A percentile compares a stretch with the other conserved stretches of the same genome.
These are phyloP conservation scores for Beris morrisii DNA, from an alignment of 2,888 invertebrate genomes.

Conservation along the genomic window DNA sequence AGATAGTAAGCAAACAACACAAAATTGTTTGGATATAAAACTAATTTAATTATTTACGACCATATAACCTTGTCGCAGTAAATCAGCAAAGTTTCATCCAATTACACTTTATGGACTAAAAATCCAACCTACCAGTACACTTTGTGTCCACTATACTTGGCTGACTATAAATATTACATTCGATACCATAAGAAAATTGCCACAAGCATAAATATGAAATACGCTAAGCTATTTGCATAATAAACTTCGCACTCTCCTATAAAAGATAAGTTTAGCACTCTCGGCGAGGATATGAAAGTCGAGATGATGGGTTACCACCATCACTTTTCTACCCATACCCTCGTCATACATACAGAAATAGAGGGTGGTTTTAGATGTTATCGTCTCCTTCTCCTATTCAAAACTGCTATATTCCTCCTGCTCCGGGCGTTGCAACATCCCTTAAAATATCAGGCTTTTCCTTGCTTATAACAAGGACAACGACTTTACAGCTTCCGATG, in stretches of 20 bases:
- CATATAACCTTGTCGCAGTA: constrained; percentile 34
- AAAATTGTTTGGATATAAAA: constrained; percentile 15
- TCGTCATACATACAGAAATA: neutral
- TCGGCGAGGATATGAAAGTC: constrained; percentile 8
- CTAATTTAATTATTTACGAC: constrained; percentile 38
- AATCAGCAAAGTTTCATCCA: constrained; percentile 40
- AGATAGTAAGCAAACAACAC: neutral
- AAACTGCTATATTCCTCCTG: too few relatives aligned
- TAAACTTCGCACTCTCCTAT: constrained; percentile 34
- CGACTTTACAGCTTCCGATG: constrained; percentile 32
- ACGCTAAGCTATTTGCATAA: constrained; percentile 40
- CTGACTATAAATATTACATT: constrained; percentile 39
- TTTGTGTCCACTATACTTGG: constrained; percentile 28
- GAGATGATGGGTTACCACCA: constrained; percentile 14
- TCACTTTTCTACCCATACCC: constrained; percentile 13
- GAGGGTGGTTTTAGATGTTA: constrained; percentile 8
- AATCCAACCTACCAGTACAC: constrained; percentile 27
- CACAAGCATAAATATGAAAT: constrained; percentile 40
- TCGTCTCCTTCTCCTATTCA: neutral
- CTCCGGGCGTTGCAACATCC: constrained; percentile 2
- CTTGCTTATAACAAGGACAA: constrained; percentile 27
- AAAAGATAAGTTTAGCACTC: constrained; percentile 3
- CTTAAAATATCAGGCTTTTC: constrained; percentile 29
- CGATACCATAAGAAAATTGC: constrained; percentile 40
- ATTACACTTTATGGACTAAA: constrained; percentile 40